A percentile compares a stretch with the other conserved stretches of the same genome.
These are phyloP conservation scores for Drosophila greeni DNA, from an alignment of 2,888 invertebrate genomes.

Conservation along the genomic window DNA sequence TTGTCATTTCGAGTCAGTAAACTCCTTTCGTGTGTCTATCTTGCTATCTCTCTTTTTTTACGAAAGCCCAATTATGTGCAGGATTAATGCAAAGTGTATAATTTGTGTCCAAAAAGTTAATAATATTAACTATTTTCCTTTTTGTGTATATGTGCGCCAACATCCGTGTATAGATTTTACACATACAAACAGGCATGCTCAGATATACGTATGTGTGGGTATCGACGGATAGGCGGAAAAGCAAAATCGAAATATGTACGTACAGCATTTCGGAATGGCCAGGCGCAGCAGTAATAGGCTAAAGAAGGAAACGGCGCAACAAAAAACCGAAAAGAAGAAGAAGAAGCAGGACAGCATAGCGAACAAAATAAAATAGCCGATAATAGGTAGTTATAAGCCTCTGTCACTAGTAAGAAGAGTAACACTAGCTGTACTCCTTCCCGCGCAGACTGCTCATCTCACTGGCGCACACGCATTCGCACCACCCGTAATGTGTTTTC, in stretches of 20 bases:
- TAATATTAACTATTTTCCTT: constrained; percentile 34
- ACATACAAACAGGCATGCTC: constrained; percentile 57
- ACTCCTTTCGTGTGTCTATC: neutral
- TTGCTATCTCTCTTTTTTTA: neutral
- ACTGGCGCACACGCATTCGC: constrained; percentile 39
- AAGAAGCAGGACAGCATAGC: constrained; percentile 50
- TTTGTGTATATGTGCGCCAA: constrained; percentile 67
- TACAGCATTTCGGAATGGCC: constrained; percentile 65
- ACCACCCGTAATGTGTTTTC: constrained; percentile 46
- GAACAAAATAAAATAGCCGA: constrained; percentile 71
- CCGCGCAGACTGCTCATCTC: constrained; percentile 42
- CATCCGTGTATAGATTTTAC: constrained; percentile 63
- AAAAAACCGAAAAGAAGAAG: constrained; percentile 39
- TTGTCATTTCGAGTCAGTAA: neutral
- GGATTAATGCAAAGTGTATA: neutral
- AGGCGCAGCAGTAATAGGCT: constrained; percentile 67
- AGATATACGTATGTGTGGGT: constrained; percentile 49
- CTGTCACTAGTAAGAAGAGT: constrained; percentile 47
- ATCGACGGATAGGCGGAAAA: constrained; percentile 58
- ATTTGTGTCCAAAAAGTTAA: constrained; percentile 9
- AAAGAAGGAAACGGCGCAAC: constrained; percentile 54
- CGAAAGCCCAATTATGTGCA: neutral
- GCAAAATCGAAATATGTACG: constrained; percentile 59
- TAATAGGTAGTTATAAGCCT: constrained; percentile 64
- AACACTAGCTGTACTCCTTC: constrained; percentile 51